These are phyloP conservation scores for Phorcus lineatus DNA, from an alignment of 2,888 invertebrate genomes.

Conservation along the genomic window DNA sequence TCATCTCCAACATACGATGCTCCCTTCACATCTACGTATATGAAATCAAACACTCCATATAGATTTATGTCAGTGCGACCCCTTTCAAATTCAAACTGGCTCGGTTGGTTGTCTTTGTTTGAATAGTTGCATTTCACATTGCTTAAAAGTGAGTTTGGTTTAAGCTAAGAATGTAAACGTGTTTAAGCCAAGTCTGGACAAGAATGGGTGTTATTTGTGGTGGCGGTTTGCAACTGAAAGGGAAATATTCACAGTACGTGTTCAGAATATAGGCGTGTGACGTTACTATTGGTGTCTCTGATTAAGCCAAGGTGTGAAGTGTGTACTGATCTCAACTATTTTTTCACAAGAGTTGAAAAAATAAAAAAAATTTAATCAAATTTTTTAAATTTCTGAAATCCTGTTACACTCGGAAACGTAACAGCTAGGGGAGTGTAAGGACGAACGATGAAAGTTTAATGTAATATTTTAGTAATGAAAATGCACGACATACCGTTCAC, in stretches of 20 bases:
- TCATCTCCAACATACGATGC: neutral
- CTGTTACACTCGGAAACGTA: too few relatives aligned
- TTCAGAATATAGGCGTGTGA: neutral
- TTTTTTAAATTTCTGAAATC: too few relatives aligned
- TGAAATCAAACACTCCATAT: neutral
- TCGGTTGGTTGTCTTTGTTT: neutral
- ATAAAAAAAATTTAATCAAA: too few relatives aligned
- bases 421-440: too few relatives aligned
- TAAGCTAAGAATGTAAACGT: constrained; percentile 1
- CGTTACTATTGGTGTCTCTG: neutral
- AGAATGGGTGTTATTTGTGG: neutral
- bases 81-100: neutral
- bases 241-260: neutral
- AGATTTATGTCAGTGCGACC: neutral
- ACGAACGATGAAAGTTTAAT: too few relatives aligned
- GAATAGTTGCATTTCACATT: neutral
- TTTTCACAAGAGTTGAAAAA: too few relatives aligned
- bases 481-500: too few relatives aligned
- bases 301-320: neutral
- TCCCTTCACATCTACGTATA: neutral
- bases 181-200: neutral
- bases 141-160: neutral
- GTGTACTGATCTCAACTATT: neutral
- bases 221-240: neutral
- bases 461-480: too few relatives aligned